Conservation (phyloP, 2,797 vertebrate species). For the Rhynchotus rufescens region DNA sequence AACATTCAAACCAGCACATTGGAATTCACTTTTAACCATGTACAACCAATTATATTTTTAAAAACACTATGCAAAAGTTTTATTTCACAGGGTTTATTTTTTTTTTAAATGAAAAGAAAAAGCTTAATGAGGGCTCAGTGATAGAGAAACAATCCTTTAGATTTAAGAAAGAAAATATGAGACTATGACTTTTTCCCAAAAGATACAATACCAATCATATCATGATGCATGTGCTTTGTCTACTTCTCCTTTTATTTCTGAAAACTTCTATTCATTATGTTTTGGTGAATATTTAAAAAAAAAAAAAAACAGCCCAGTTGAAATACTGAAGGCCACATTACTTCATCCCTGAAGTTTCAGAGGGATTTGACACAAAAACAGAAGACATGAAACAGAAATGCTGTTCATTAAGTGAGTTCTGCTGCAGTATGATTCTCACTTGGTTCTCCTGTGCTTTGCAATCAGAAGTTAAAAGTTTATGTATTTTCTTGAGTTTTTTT, state of each 20-base stretch:
- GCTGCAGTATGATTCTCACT: not conserved
- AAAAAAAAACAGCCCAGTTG: not conserved
- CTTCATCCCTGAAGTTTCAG: not conserved
- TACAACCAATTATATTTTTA: not conserved
- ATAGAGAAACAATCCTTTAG: not conserved
- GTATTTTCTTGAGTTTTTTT: not conserved
- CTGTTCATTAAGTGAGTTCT: not conserved
- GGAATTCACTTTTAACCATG: not conserved
- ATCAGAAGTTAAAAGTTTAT: not conserved
- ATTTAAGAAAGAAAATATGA: not conserved
- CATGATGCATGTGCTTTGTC: not conserved
- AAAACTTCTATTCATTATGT: not conserved
- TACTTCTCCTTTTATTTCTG: not conserved
- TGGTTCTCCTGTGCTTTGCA: not conserved
- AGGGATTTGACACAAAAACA: not conserved
- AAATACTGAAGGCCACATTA: not conserved
- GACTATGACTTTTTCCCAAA: not conserved
- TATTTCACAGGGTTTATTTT: not conserved
- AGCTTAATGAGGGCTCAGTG: not conserved
- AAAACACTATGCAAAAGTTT: not conserved
- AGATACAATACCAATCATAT: not conserved
- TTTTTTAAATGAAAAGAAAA: not conserved
- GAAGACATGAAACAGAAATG: not conserved
- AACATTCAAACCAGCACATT: not conserved
- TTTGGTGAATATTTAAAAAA: not conserved